Evolutionary conservation across 1,140 invertebrate genomes (phyloP), one percentile per base, ranked within the genome.

Genomic region (Hypsibius dujardini): DNA sequence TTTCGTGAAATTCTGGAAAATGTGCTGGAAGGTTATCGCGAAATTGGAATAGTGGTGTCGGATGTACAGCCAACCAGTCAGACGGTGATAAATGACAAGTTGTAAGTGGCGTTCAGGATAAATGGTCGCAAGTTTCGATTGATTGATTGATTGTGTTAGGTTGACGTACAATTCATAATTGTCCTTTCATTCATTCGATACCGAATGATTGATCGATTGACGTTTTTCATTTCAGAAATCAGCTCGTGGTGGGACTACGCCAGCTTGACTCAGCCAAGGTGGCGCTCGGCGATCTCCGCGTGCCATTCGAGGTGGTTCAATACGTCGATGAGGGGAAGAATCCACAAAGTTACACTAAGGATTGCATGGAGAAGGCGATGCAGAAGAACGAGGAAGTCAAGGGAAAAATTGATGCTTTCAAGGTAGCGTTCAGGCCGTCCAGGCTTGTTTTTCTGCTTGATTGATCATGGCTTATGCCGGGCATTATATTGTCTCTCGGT

Each of bases 281-380:
- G 59, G 90, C 93, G 80, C 90, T 97, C 59, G 88, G 93, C 78
- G 94, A 98, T 82, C 89, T 98, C 62, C 90, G 92, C 80, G 92
- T 98, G 3, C 95, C 95, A 1, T 83, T 96, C 45, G 95, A 97
- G 83, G 93, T 98, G 1, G 95, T 98, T 81, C 92, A 97, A 88
- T 97, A 97, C 77, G 96, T 99, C 75, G 95, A 99, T 79, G 88
- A 95, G 83, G 95, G 95, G 2, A 87, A 93, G 76, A 99, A 98
- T 82, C 95, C 95, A 2, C 93, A 98, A 75, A 81, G 98, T 0
- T 99, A 97, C 77, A 98, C 95, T 3, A 98, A 97, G 83, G 94
- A 98, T 78, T 97, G 94, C 76, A 92, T 99, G 77, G 95, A 98
- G 78, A 95, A 96, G 79, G 94, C 95, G 0, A 80, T 98, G 72